phyloP scores from a whole-genome alignment of 2,113 vertebrate species.

The Lasiurus borealis region DNA sequence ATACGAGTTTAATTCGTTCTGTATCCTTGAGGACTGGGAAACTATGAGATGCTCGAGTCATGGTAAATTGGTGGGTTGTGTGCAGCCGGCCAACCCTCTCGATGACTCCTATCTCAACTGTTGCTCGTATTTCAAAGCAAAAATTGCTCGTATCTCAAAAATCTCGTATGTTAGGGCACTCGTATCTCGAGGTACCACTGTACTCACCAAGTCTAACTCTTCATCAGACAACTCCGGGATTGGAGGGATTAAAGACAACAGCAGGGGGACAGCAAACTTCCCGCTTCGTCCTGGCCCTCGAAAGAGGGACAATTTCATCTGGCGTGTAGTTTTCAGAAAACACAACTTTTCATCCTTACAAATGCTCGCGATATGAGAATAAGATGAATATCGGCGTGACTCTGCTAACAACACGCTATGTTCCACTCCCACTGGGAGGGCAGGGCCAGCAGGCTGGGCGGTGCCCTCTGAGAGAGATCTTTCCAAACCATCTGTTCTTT shows the following conservation, averaged over 20 bases:
- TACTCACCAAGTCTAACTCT: background rate
- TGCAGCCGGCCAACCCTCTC: no score
- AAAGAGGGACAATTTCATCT: background rate
- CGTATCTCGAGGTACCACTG: no score
- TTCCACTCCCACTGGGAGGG: background rate
- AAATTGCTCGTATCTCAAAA: no score
- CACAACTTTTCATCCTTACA: background rate
- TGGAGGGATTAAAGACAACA: background rate
- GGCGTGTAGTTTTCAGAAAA: conserved; percentile 28
- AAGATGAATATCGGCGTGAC: conserved; percentile 30
- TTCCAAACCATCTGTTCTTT: background rate
- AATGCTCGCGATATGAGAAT: conserved; percentile 1
- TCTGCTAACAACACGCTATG: background rate
- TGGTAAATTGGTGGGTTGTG: no score
- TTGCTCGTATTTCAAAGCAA: no score
- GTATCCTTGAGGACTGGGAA: no score
- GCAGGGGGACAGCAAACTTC: background rate
- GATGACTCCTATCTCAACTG: no score
- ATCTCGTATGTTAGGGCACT: no score
- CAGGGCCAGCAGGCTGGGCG: rapidly evolving
- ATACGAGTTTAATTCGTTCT: no score
- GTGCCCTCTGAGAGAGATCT: background rate
- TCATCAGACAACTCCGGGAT: background rate
- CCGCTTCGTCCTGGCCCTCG: background rate
- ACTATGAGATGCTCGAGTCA: no score